Conservation (phyloP, 1,140 invertebrate genomes). For the Neodiprion pinetum region DNA sequence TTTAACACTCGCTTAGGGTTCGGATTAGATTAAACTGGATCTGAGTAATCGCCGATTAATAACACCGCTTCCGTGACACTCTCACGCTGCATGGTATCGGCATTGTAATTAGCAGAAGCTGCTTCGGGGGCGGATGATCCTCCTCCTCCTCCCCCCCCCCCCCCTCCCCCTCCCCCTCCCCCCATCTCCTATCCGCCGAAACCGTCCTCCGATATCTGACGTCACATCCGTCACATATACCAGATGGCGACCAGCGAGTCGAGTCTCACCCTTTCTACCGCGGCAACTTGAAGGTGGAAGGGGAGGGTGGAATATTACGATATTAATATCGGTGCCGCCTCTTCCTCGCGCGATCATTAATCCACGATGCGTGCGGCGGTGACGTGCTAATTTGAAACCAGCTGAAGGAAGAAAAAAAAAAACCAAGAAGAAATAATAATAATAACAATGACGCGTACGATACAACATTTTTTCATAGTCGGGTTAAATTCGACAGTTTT, state of each 20-base stretch:
- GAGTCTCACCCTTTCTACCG: too few relatives aligned
- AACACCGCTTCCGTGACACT: conserved; percentile 35
- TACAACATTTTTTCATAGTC: too few relatives aligned
- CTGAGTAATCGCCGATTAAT: conserved; percentile 57
- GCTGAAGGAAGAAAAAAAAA: background rate
- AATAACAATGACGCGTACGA: too few relatives aligned
- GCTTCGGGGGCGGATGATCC: background rate
- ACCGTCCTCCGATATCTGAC: background rate
- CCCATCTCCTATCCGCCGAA: background rate
- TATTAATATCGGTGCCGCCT: too few relatives aligned
- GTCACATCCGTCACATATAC: background rate
- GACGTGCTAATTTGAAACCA: background rate
- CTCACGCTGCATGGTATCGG: conserved; percentile 38
- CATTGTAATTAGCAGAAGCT: conserved; percentile 42
- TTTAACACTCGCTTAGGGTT: conserved; percentile 35
- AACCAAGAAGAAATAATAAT: background rate
- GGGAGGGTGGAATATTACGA: too few relatives aligned
- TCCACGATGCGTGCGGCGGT: too few relatives aligned
- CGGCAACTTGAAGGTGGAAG: too few relatives aligned
- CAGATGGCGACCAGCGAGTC: conserved; percentile 11
- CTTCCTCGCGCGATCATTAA: too few relatives aligned
- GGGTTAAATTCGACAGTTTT: too few relatives aligned
- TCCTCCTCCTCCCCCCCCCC: too few relatives aligned
- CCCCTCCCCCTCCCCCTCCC: background rate
- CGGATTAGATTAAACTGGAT: conserved; percentile 49